phyloP scores from a whole-genome alignment of 2,113 vertebrate genomes.

The Potamarius usumacintae region DNA sequence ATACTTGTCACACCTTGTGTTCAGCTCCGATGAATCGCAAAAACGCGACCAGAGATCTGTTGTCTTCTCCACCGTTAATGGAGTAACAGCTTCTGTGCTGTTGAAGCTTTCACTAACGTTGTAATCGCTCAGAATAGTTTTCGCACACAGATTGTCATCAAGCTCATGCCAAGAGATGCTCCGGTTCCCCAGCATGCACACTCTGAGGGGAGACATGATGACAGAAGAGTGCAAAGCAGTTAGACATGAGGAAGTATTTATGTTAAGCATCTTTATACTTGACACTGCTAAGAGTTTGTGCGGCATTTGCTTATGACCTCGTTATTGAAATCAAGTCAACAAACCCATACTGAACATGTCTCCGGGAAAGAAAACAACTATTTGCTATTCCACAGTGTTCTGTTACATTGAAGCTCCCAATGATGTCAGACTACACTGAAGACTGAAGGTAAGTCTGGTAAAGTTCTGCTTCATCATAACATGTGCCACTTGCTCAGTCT shows the following conservation, averaged over 20 bases:
- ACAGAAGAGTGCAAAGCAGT: not conserved
- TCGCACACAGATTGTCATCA: slow-evolving; percentile 62
- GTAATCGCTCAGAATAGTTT: slow-evolving; percentile 59
- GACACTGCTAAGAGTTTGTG: not conserved
- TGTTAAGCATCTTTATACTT: not conserved
- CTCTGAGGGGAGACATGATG: slow-evolving; percentile 61
- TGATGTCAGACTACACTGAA: not conserved
- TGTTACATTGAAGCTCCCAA: too few relatives aligned
- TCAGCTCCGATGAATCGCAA: slow-evolving; percentile 67
- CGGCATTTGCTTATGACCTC: not conserved
- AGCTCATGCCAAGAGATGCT: slow-evolving; percentile 77
- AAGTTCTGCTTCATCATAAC: not conserved
- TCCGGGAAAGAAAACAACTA: not conserved
- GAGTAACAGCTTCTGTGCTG: slow-evolving; percentile 39
- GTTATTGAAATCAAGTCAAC: not conserved
- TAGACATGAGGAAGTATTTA: not conserved
- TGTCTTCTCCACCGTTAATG: slow-evolving; percentile 57
- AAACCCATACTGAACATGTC: not conserved
- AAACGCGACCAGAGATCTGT: slow-evolving; percentile 78
- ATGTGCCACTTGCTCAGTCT: not conserved
- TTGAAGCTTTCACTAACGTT: slow-evolving; percentile 49
- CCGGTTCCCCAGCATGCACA: slow-evolving; percentile 88
- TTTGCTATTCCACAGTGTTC: not conserved
- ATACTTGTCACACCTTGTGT: slow-evolving; percentile 80
- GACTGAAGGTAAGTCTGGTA: not conserved